Conservation (phyloP, 2,113 vertebrate species). For the Podarcis muralis region DNA sequence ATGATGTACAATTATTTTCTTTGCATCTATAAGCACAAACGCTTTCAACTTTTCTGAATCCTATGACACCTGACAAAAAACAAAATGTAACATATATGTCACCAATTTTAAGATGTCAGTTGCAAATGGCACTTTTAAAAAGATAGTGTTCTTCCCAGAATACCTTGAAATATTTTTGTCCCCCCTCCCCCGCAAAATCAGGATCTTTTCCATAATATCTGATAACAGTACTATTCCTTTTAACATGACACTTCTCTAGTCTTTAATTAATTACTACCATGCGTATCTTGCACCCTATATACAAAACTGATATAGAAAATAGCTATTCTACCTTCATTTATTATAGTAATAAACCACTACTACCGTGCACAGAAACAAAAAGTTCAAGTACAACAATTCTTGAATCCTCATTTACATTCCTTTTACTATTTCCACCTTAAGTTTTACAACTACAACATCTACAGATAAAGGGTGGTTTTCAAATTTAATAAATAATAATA, state of each 20-base stretch:
- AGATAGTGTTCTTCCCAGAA: conserved; percentile 3
- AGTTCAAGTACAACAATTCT: conserved; percentile 7
- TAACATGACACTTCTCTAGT: background rate
- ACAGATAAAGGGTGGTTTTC: too few species aligned
- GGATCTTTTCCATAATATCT: background rate
- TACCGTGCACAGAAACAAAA: background rate
- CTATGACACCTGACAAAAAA: conserved; percentile 36
- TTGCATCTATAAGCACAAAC: conserved; percentile 44
- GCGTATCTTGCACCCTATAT: background rate
- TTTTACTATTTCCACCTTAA: background rate
- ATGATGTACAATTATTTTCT: conserved; percentile 48
- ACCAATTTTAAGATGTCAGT: conserved; percentile 30
- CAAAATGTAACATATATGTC: conserved; percentile 18
- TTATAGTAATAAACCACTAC: background rate
- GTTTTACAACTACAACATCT: background rate
- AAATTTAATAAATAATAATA: too few species aligned
- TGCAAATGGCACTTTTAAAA: conserved; percentile 39
- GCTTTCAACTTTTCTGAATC: conserved; percentile 39
- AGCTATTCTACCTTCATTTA: background rate
- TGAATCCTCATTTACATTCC: conserved; percentile 13
- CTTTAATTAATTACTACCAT: background rate
- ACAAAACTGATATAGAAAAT: background rate
- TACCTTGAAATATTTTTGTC: background rate
- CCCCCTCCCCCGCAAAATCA: conserved; percentile 17
- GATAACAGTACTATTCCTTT: background rate